Conservation (phyloP, 1,140 invertebrate genomes). For the Sinella curviseta region DNA sequence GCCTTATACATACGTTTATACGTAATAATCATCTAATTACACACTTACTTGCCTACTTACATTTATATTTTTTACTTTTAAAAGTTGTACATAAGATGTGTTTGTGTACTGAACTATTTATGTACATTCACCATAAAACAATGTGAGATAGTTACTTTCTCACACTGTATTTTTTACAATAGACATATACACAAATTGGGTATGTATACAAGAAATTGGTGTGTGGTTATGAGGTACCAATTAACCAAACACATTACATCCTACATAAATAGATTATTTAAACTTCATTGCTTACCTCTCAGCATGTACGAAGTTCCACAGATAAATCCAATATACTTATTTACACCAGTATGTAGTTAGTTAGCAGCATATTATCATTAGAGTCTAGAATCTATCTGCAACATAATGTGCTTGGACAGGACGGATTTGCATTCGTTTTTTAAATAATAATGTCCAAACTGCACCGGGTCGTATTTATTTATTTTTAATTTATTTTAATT, state of each 20-base stretch:
- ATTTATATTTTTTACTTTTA: no score
- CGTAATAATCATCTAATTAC: neutral
- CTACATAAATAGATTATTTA: no score
- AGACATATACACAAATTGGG: neutral
- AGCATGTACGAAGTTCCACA: no score
- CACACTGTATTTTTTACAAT: neutral
- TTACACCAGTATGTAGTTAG: neutral
- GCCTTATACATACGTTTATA: neutral
- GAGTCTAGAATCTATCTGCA: no score
- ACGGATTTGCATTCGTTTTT: constrained; percentile 26
- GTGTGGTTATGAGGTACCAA: neutral
- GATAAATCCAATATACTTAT: neutral
- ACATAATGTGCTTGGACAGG: constrained; percentile 11
- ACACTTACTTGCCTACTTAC: neutral
- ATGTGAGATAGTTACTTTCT: neutral
- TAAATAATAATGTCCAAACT: constrained; percentile 2
- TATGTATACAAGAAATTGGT: neutral
- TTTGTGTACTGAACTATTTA: neutral
- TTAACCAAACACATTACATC: neutral
- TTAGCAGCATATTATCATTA: no score
- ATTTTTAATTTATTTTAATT: neutral
- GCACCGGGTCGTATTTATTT: neutral
- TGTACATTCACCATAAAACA: neutral
- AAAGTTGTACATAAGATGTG: neutral
- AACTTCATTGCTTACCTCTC: no score